These are phyloP conservation scores for Ondatra zibethicus DNA, from an alignment of 2,113 vertebrate genomes.

Conservation along the genomic window DNA sequence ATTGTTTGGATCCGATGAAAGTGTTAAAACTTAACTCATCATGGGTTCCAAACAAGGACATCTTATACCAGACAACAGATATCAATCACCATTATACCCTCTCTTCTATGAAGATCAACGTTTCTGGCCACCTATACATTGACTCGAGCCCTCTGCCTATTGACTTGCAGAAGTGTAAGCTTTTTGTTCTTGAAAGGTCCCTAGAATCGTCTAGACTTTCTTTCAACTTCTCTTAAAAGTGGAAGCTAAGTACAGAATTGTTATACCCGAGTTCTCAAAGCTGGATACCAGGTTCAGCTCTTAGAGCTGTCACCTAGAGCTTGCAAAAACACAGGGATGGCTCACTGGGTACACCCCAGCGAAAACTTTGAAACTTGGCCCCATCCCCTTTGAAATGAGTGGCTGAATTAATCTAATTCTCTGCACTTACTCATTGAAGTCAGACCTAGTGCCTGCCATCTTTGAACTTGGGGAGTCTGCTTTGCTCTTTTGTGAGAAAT, in stretches of 20 bases:
- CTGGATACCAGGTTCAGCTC: background rate
- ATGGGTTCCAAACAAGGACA: too few species aligned
- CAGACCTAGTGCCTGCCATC: fast-evolving
- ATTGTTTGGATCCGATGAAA: background rate
- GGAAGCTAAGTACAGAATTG: background rate
- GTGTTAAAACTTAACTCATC: background rate
- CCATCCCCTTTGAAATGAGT: fast-evolving
- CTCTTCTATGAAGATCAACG: background rate
- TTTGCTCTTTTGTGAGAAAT: background rate
- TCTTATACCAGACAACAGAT: background rate
- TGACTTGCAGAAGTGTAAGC: too few species aligned
- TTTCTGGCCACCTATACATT: background rate
- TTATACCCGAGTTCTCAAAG: background rate
- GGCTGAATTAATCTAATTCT: background rate
- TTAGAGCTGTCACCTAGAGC: background rate
- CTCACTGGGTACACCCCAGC: background rate
- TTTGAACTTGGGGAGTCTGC: fast-evolving
- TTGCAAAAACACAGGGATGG: background rate
- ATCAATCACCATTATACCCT: fast-evolving
- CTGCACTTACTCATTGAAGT: too few species aligned
- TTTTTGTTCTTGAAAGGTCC: background rate
- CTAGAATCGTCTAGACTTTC: background rate
- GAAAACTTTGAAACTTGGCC: background rate
- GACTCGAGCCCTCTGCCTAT: background rate
- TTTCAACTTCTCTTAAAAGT: background rate